Evolutionary conservation across 2,888 invertebrate species (phyloP).

Genomic region (Mythimna pallens): DNA sequence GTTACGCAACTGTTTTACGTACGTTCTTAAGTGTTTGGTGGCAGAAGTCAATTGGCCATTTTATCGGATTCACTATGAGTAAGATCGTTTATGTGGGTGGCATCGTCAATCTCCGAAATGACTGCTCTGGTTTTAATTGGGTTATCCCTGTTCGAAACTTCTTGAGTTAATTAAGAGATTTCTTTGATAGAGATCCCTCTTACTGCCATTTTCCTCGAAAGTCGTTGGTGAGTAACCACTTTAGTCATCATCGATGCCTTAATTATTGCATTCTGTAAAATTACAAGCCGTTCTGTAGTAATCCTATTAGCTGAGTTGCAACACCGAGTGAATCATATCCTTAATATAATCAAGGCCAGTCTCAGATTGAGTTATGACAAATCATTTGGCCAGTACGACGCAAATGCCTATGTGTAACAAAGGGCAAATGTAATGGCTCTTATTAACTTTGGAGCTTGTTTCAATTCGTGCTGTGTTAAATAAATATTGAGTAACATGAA

Average conservation of each 20-base stretch:
- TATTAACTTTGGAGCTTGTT: constrained; percentile 62
- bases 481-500: constrained; percentile 58
- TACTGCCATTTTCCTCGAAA: constrained; percentile 23
- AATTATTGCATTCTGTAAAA: constrained; percentile 50
- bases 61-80: constrained; percentile 62
- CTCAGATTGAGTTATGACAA: constrained; percentile 70
- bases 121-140: constrained; percentile 54
- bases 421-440: constrained; percentile 67
- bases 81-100: constrained; percentile 56
- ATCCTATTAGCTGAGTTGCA: constrained; percentile 62
- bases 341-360: constrained; percentile 73
- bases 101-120: constrained; percentile 50
- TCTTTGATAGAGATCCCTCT: constrained; percentile 9
- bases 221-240: constrained; percentile 35
- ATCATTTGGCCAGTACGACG: constrained; percentile 69
- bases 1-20: constrained; percentile 70
- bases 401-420: constrained; percentile 67
- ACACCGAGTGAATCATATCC: constrained; percentile 72
- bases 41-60: constrained; percentile 70
- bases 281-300: constrained; percentile 52
- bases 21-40: constrained; percentile 66
- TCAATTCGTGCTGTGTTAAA: constrained; percentile 52
- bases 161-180: constrained; percentile 34
- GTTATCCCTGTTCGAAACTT: constrained; percentile 43
- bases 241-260: constrained; percentile 47